These are phyloP conservation scores for Acromyrmex charruanus DNA, from an alignment of 1,140 invertebrate genomes.

Conservation along the genomic window DNA sequence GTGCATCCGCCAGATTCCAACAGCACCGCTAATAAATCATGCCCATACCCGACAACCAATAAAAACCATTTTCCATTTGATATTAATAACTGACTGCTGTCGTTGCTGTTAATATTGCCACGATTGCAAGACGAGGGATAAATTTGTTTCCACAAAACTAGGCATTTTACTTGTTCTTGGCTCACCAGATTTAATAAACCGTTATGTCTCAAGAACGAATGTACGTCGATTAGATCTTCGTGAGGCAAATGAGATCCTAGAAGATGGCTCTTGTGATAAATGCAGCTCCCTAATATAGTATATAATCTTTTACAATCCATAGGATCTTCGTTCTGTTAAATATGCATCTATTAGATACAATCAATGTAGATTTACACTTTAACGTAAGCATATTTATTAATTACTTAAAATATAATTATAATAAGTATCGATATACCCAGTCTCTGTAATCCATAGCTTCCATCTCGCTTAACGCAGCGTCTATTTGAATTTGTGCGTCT, in stretches of 20 bases:
- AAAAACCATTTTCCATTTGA: constrained; percentile 90
- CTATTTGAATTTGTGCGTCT: constrained; percentile 92
- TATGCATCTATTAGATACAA: constrained; percentile 13
- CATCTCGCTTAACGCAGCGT: constrained; percentile 92
- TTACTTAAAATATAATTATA: not conserved
- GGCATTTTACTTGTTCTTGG: constrained; percentile 89
- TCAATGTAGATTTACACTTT: not conserved
- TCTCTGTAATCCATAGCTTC: constrained; percentile 94
- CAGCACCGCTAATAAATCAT: constrained; percentile 90
- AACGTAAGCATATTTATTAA: not conserved
- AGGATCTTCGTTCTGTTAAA: constrained; percentile 91
- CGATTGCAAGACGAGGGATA: constrained; percentile 86
- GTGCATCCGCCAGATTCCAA: constrained; percentile 90
- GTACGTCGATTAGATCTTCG: constrained; percentile 90
- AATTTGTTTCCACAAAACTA: constrained; percentile 93
- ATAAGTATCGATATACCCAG: constrained; percentile 87
- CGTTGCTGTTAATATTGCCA: constrained; percentile 66
- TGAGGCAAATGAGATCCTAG: constrained; percentile 91
- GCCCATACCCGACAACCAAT: constrained; percentile 91
- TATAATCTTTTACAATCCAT: constrained; percentile 92
- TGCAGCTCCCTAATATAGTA: constrained; percentile 91
- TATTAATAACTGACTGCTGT: constrained; percentile 73
- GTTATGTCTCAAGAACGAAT: constrained; percentile 90
- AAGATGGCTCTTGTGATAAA: constrained; percentile 91
- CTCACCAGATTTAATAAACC: constrained; percentile 90